Evolutionary conservation across 2,888 invertebrate species (phyloP), one percentile per base, ranked within the genome.

Genomic region (Pachydiplax longipennis): DNA sequence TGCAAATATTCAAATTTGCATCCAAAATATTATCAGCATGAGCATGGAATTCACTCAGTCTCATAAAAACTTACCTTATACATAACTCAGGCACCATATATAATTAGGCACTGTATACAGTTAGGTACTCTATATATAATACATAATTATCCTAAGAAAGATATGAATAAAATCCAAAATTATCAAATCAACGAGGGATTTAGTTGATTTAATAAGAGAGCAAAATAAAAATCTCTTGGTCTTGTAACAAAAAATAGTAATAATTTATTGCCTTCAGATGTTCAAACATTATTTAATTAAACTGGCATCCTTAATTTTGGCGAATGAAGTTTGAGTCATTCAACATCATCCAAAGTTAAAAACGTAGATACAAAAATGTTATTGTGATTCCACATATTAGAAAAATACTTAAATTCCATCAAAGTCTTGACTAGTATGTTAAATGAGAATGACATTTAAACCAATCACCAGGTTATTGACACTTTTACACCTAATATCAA

Each of bases 391-490:
- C 37, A 87, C 58, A n/a, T 44, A n/a, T 87, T 18, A 61, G 53
- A 37, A 87, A 61, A 87, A 61, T 61, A 35, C 87, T 58, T 87
- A 61, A 87, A 87, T 65, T 87, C 37, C 65, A 37, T 65, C 22
- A 25, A 83, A 87, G 81, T 40, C 13, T 87, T 87, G 87, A 87
- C 87, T 87, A 87, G 87, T 87, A 37, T 87, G 87, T 87, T 87
- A 87, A 61, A 40, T 15, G 61, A 87, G 61, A 61, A 65, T 65
- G 87, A 87, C 87, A 61, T 58, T 37, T 61, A 87, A 87, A 87
- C 87, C 87, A 61, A 87, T 65, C 87, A 87, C 87, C 87, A 65
- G 61, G 61, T 87, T 87, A 87, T 87, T 87, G 87, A 61, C 61
- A 87, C 61, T 87, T 87, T 82, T 35, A 25, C 53, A 35, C 58